A percentile compares a stretch with the other conserved stretches of the same genome.
phyloP scores from a whole-genome alignment of 1,140 invertebrate species.

The Caenorhabditis latens region DNA sequence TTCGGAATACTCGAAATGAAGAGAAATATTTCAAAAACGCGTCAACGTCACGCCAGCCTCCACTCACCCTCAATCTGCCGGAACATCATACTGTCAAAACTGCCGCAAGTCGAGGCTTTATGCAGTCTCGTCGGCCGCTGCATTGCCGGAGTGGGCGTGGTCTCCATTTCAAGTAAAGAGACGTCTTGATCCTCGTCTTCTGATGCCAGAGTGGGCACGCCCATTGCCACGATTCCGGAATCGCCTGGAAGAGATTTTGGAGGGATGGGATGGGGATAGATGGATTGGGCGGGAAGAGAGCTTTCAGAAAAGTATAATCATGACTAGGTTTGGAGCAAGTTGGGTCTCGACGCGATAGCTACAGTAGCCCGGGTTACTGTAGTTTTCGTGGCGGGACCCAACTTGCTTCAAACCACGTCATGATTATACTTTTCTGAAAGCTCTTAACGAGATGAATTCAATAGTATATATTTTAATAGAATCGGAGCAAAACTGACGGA shows the following conservation, averaged over 20 bases:
- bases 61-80: conserved; percentile 43
- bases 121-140: background rate
- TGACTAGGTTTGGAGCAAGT: too few relatives aligned
- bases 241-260: background rate
- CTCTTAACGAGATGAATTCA: too few relatives aligned
- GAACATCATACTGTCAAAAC: conserved; percentile 60
- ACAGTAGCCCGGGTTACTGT: too few relatives aligned
- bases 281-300: too few relatives aligned
- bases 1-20: background rate
- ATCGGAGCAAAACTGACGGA: too few relatives aligned
- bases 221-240: conserved; percentile 45
- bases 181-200: conserved; percentile 43
- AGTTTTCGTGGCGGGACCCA: background rate
- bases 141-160: background rate
- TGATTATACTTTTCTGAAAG: background rate
- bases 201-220: conserved; percentile 16
- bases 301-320: too few relatives aligned
- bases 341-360: too few relatives aligned
- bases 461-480: too few relatives aligned
- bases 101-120: conserved; percentile 57
- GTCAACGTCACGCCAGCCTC: too few relatives aligned
- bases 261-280: too few relatives aligned
- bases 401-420: background rate
- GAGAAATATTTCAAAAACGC: too few relatives aligned
- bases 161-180: conserved; percentile 8